Evolutionary conservation across 2,797 vertebrate genomes (phyloP), one percentile per base, ranked within the genome.

Genomic region (Pseudochromis fuscus): DNA sequence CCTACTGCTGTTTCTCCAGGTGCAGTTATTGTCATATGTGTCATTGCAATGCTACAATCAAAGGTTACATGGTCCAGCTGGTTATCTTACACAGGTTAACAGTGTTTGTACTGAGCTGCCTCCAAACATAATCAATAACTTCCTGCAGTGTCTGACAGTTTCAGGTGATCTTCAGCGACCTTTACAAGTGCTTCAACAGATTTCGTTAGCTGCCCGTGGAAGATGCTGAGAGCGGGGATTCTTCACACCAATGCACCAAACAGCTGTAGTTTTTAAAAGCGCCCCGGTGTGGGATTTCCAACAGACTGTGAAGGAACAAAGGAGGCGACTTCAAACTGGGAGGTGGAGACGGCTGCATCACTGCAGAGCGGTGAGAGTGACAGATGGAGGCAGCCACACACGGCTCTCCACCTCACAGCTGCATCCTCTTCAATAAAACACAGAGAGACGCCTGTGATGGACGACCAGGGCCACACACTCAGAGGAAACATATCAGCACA

Each of bases 361-460:
- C 48, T 72, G 46, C 37, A 9, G 30, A 61, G 63, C 59, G 4
- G 28, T 77, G 33, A 24, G 15, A 74, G 49, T 70, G 67, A 82
- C 70, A 63, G 65, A 59, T 33, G 19, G 42, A n/a, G 24, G 16
- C 15, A 33, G 31, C 50, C 25, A 0, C 4, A 56, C 37, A 66
- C 31, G 19, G 53, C 50, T 18, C 59, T 75, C 21, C 3, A 44
- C 69, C 64, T 63, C 61, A 30, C 71, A 82, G 72, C 73, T 72
- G 59, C 30, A 24, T 31, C 23, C 31, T 60, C 46, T 51, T 49
- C 52, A 62, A 13, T 23, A 21, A 72, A 79, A 72, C 10, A n/a
- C 59, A 60, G 30, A 70, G 60, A 56, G 18, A 38, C 69, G 42
- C 37, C 51, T 62, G 24, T 67, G 45, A 67, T 33, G 46, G 44